Base-by-base conservation (phyloP, 2,888 invertebrate genomes). In the Pachymerium ferrugineum region DNA sequence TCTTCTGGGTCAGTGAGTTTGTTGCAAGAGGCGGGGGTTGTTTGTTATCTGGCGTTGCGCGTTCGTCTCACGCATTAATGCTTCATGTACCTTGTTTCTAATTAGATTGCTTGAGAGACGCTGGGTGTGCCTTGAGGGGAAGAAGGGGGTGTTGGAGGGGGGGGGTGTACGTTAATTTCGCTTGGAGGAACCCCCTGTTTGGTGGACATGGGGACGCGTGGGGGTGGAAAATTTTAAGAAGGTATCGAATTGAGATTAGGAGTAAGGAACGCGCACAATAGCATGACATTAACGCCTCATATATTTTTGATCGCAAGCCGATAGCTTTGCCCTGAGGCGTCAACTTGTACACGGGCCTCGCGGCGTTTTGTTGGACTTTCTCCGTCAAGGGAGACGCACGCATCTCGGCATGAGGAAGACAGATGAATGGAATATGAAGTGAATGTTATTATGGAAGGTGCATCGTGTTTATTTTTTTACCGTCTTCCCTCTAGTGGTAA, bases 231-330 rank as follows among this genome's bases (percentile, higher is more conserved):
- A 72, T 72, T 72, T 72, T 72, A 72, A 72, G 72, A 72, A 72
- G 72, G 72, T 72, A 72, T 72, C 72, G 72, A 72, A 72, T 72
- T 72, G 47, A 72, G 72, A 72, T 72, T 72, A 72, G 72, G 71
- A 28, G 35, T 28, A 38, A 38, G 42, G 71, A 31, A 38, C 29
- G 35, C 71, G 31, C 71, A 71, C 38, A 71, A 42, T 71, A 38
- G 35, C 42, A 28, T 25, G 35, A 25, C 42, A 71, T 71, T 71
- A 71, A 71, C 71, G 71, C 71, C 35, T 35, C 71, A 71, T 71
- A 71, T 71, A 71, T 71, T 71, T 38, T 35, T 38, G 71, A 71
- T 71, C 42, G 38, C 71, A 14, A 62, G 71, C 28, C 42, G 71
- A 71, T 71, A 38, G 71, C 38, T 69, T 33, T 33, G 69, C 62